Conservation (phyloP, 2,888 invertebrate species). For the Gisinianus flammeolus region DNA sequence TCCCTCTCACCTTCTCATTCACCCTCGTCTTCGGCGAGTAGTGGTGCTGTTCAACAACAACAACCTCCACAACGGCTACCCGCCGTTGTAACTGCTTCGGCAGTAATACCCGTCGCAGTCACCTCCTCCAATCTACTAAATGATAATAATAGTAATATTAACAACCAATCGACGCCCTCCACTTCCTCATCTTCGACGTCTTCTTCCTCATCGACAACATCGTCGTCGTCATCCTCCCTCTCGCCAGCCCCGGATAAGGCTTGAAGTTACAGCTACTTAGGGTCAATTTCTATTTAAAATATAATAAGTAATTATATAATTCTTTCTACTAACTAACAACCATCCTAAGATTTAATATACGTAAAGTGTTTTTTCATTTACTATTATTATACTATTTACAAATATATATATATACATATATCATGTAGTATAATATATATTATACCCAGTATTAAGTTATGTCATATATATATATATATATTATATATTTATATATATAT, state of each 20-base stretch:
- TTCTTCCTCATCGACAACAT: slow-evolving; percentile 11
- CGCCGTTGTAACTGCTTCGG: neutral
- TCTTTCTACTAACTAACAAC: no score
- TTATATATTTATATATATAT: neutral
- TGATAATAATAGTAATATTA: neutral
- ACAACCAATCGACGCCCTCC: neutral
- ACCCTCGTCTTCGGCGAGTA: slow-evolving; percentile 56
- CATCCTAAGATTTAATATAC: no score
- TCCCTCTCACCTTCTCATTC: slow-evolving; percentile 56
- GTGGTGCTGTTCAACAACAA: slow-evolving; percentile 18
- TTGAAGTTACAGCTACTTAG: slow-evolving; percentile 34
- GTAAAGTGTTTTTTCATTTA: no score
- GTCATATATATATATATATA: neutral
- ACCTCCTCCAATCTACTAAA: neutral
- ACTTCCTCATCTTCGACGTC: slow-evolving; percentile 15
- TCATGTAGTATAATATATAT: neutral
- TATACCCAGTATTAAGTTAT: neutral
- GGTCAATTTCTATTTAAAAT: neutral
- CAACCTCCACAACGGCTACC: no score
- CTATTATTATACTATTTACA: no score
- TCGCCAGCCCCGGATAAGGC: slow-evolving; percentile 28
- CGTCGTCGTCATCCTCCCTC: neutral
- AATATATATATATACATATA: no score
- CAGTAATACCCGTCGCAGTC: neutral
- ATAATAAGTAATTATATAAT: no score